Percentiles rank a stretch among this genome's conserved stretches.
Evolutionary conservation across 1,140 invertebrate genomes (phyloP).

Genomic region (Drosophila novamexicana): DNA sequence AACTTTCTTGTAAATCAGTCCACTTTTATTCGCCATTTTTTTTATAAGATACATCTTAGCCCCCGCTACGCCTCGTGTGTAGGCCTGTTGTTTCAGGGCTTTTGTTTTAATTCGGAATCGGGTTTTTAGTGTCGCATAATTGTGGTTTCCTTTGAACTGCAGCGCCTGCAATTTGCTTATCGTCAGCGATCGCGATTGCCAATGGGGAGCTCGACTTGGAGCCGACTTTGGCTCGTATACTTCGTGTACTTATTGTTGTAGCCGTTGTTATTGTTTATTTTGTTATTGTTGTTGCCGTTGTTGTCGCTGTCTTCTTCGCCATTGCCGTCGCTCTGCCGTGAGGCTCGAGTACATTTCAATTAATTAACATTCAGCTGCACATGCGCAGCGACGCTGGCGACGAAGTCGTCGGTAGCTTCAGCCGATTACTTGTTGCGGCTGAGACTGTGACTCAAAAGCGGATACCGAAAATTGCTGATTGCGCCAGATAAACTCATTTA

Average conservation of each 20-base stretch:
- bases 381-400: conserved; percentile 55
- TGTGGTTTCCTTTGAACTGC: conserved; percentile 80
- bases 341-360: conserved; percentile 77
- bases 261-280: conserved; percentile 38
- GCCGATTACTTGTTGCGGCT: conserved; percentile 4
- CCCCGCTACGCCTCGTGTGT: neutral
- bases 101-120: conserved; percentile 56
- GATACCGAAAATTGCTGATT: conserved; percentile 84
- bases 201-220: conserved; percentile 55
- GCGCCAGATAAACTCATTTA: conserved; percentile 84
- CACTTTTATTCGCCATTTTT: conserved; percentile 26
- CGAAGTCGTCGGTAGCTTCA: conserved; percentile 10
- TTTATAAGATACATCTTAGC: neutral
- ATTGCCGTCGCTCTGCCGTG: conserved; percentile 44
- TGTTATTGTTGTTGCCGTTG: conserved; percentile 18
- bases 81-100: conserved; percentile 30
- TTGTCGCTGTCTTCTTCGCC: conserved; percentile 49
- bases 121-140: conserved; percentile 75
- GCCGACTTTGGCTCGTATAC: conserved; percentile 15
- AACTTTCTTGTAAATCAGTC: neutral
- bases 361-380: conserved; percentile 83
- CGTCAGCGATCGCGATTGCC: conserved; percentile 72
- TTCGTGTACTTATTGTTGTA: conserved; percentile 9
- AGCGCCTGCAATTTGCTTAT: conserved; percentile 84
- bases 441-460: conserved; percentile 66